A percentile compares a stretch with the other conserved stretches of the same genome.
Conservation (phyloP, 35 echinoderm and acorn worm genomes). For the Apostichopus parvimensis region DNA sequence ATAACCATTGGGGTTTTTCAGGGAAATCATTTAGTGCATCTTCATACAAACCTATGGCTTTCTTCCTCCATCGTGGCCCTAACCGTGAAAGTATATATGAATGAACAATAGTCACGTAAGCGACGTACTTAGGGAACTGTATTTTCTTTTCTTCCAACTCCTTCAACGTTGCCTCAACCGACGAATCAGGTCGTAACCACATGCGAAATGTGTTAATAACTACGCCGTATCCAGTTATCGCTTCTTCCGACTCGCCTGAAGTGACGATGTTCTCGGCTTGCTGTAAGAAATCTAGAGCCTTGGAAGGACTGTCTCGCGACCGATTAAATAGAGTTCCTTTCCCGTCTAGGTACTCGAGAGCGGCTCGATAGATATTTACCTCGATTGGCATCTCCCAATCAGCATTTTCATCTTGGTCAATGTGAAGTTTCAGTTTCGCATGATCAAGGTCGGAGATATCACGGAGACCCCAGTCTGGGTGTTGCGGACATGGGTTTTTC, state of each 20-base stretch:
- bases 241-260: not conserved
- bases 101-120: not conserved
- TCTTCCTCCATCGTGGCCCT: not conserved
- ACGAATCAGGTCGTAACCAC: not conserved
- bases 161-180: not conserved
- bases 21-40: not conserved
- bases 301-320: not conserved
- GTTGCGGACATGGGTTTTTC: not conserved
- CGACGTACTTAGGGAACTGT: not conserved
- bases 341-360: not conserved
- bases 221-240: conserved; percentile 15
- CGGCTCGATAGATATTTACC: not conserved
- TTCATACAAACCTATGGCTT: not conserved
- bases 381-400: not conserved
- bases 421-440: not conserved
- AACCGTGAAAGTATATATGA: conserved; percentile 22
- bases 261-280: not conserved
- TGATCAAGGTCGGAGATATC: conserved; percentile 24
- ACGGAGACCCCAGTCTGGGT: not conserved
- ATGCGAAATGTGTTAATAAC: conserved; percentile 2
- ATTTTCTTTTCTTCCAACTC: not conserved
- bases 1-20: conserved; percentile 3
- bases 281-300: not conserved
- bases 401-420: not conserved
- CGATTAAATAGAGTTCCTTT: not conserved